Conservation (phyloP, 2,888 invertebrate species). For the Sicus ferrugineus region DNA sequence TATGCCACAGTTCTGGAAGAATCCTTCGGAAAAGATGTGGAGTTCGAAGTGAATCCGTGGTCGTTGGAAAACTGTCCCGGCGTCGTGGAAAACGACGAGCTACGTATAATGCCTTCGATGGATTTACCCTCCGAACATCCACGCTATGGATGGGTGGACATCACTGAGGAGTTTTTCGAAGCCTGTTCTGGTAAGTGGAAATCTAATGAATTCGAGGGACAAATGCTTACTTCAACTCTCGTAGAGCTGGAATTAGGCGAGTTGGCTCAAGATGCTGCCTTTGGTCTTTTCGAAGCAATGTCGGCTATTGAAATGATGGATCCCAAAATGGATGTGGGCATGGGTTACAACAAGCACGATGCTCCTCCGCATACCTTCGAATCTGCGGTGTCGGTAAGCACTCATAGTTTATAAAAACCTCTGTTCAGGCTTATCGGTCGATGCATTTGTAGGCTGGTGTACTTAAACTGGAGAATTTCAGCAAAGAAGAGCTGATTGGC, state of each 20-base stretch:
- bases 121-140: constrained; percentile 59
- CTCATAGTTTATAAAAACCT: neutral
- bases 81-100: constrained; percentile 51
- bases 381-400: constrained; percentile 80
- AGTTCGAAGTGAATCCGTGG: constrained; percentile 49
- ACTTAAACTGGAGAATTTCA: constrained; percentile 79
- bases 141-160: constrained; percentile 61
- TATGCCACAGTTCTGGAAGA: neutral
- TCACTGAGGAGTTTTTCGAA: constrained; percentile 69
- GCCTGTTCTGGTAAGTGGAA: constrained; percentile 68
- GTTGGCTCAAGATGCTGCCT: constrained; percentile 87
- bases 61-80: constrained; percentile 49
- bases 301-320: constrained; percentile 99
- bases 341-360: constrained; percentile 90
- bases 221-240: neutral
- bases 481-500: constrained; percentile 83
- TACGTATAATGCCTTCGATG: constrained; percentile 47
- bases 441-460: constrained; percentile 71
- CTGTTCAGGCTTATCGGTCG: neutral
- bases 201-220: neutral
- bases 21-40: constrained; percentile 38
- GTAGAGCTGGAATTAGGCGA: constrained; percentile 85
- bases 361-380: constrained; percentile 86
- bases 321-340: constrained; percentile 99
- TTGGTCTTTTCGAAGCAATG: constrained; percentile 97